Percentiles rank a stretch among this genome's conserved stretches.
Conservation (phyloP, 2,797 vertebrate species). For the Paramormyrops hopkinsi region DNA sequence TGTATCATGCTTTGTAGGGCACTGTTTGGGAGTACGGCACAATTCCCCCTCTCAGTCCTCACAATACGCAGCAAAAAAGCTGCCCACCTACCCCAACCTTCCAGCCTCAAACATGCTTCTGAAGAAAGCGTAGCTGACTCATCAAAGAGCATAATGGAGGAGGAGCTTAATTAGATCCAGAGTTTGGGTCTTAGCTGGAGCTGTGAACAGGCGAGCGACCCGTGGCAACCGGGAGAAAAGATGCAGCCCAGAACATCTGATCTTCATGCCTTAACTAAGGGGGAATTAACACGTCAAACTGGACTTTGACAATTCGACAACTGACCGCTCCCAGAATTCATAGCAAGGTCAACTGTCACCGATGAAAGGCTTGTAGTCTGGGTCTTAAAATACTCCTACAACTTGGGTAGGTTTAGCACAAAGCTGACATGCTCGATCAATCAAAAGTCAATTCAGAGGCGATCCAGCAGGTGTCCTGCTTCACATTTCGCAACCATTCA, state of each 20-base stretch:
- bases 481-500: not conserved
- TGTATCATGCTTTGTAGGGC: constrained; percentile 19
- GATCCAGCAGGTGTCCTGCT: not conserved
- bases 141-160: constrained; percentile 37
- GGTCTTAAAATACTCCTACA: not conserved
- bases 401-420: not conserved
- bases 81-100: not conserved
- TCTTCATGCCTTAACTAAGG: not conserved
- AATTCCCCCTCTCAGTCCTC: constrained; percentile 25
- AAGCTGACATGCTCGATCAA: not conserved
- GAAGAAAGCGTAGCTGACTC: constrained; percentile 32
- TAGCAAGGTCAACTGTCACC: not conserved
- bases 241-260: not conserved
- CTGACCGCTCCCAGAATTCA: not conserved
- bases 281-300: not conserved
- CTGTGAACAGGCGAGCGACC: not conserved
- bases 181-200: not conserved
- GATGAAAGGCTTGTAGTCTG: not conserved
- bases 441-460: not conserved
- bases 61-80: not conserved
- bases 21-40: constrained; percentile 25
- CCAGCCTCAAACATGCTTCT: constrained; percentile 30
- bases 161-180: constrained; percentile 32
- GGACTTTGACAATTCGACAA: not conserved
- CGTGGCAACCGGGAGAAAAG: not conserved